Conservation (phyloP, 2,797 vertebrate genomes). For the Ptychadena robeensis region DNA sequence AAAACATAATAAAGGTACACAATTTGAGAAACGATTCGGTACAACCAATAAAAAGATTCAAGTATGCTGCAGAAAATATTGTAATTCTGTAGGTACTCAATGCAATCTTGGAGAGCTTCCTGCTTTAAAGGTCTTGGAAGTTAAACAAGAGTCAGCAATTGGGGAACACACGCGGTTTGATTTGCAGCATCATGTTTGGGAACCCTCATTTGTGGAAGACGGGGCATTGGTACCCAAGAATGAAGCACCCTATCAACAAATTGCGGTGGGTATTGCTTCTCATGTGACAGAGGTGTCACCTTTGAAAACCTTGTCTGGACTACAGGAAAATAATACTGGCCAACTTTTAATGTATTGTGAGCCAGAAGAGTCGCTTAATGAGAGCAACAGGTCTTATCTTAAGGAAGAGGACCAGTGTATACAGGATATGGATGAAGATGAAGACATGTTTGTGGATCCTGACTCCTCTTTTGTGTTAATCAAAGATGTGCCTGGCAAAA, state of each 20-base stretch:
- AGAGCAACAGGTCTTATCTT: not conserved
- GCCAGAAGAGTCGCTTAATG: not conserved
- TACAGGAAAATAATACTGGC: not conserved
- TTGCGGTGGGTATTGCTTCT: not conserved
- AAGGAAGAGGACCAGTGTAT: not conserved
- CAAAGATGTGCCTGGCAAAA: not conserved
- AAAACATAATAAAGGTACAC: not conserved
- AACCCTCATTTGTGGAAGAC: not conserved
- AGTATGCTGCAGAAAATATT: not conserved
- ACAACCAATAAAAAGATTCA: not conserved
- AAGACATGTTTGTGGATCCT: not conserved
- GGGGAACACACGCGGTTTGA: not conserved
- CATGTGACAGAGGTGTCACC: not conserved
- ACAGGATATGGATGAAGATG: not conserved
- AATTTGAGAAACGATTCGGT: not conserved
- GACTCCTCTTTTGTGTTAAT: not conserved
- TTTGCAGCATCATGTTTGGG: not conserved
- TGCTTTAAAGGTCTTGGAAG: not conserved
- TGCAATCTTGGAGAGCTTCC: not conserved
- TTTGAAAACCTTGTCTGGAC: not conserved
- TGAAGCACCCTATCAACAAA: too few species aligned
- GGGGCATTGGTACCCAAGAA: not conserved
- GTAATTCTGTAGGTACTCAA: not conserved
- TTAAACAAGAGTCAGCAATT: not conserved
- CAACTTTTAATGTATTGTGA: not conserved